phyloP scores from a whole-genome alignment of 2,113 vertebrate genomes.

The Protobothrops flavoviridis region DNA sequence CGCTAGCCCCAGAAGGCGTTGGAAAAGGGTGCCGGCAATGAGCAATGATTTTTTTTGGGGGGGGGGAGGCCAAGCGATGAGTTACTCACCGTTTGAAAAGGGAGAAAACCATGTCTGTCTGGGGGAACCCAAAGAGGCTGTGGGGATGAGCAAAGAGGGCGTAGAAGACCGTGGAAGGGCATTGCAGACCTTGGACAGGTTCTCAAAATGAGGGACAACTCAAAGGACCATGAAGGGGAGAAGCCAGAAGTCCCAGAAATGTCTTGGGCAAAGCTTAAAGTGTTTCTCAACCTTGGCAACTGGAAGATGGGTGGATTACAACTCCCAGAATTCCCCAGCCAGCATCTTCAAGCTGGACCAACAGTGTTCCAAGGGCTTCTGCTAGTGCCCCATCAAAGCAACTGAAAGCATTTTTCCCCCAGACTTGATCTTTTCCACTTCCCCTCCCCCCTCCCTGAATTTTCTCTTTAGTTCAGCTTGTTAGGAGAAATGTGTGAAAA shows the following conservation, averaged over 20 bases:
- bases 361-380: slow-evolving; percentile 5
- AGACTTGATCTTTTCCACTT: slow-evolving; percentile 49
- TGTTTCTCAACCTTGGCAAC: background rate
- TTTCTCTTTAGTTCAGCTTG: slow-evolving; percentile 64
- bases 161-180: background rate
- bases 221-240: background rate
- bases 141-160: too few relatives aligned
- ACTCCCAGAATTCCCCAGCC: background rate
- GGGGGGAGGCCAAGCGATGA: background rate
- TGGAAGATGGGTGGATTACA: background rate
- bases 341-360: background rate
- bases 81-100: background rate
- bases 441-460: too few relatives aligned
- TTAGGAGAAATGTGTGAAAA: slow-evolving; percentile 61
- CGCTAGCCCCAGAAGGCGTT: background rate
- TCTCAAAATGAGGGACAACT: background rate
- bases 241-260: background rate
- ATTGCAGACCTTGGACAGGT: background rate
- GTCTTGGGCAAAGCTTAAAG: background rate
- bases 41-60: background rate
- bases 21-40: background rate
- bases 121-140: background rate
- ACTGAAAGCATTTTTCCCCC: slow-evolving; percentile 36
- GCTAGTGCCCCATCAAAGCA: slow-evolving; percentile 53
- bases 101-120: background rate